Evolutionary conservation across 2,797 vertebrate genomes (phyloP).

Genomic region (Knipowitschia caucasica): DNA sequence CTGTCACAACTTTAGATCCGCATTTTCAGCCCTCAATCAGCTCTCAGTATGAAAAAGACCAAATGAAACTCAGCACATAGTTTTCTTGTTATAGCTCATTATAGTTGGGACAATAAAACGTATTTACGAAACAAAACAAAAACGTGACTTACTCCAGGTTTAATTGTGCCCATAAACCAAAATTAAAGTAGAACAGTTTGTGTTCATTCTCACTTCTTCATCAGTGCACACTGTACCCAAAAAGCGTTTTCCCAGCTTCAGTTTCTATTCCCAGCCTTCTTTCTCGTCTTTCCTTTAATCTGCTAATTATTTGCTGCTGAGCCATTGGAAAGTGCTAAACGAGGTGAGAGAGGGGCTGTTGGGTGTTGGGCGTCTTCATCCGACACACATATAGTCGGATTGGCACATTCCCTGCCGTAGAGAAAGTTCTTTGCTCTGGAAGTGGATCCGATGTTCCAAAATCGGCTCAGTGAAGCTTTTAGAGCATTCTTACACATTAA

Average conservation of each 20-base stretch:
- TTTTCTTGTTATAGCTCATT: too few species aligned
- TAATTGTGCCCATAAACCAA: not conserved
- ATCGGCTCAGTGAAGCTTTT: constrained; percentile 63
- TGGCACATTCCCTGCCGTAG: constrained; percentile 44
- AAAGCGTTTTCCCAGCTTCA: constrained; percentile 2
- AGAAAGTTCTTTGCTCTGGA: constrained; percentile 62
- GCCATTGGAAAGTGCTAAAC: constrained; percentile 25
- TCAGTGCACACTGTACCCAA: not conserved
- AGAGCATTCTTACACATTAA: constrained; percentile 63
- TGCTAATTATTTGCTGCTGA: constrained; percentile 46
- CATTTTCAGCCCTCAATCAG: too few species aligned
- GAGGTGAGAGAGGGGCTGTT: constrained; percentile 9
- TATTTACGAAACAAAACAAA: too few species aligned
- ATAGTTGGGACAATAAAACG: too few species aligned
- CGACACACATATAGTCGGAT: constrained; percentile 30
- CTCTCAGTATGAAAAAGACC: too few species aligned
- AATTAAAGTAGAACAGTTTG: constrained; percentile 1
- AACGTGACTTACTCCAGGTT: too few species aligned
- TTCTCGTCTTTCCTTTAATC: constrained; percentile 3
- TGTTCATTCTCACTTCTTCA: not conserved
- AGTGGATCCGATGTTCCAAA: constrained; percentile 64
- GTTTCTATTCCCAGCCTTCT: not conserved
- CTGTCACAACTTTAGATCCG: too few species aligned
- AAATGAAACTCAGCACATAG: too few species aligned
- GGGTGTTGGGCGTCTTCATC: constrained; percentile 42